These are phyloP conservation scores for Lobophora halterata DNA, from an alignment of 2,888 invertebrate species.

Conservation along the genomic window DNA sequence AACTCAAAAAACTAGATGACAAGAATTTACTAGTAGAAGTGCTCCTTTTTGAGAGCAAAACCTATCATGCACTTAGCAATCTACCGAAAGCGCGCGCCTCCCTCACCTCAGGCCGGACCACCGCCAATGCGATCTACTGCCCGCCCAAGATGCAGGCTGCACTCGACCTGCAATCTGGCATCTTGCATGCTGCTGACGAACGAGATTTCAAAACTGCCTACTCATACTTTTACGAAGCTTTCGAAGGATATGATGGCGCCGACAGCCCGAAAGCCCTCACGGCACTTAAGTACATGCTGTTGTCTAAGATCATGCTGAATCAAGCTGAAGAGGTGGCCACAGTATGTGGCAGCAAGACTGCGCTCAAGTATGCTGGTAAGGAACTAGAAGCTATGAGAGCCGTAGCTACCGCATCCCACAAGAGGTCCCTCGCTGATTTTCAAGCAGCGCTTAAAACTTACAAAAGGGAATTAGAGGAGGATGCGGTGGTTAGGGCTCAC, in stretches of 20 bases:
- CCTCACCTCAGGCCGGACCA: constrained; percentile 98
- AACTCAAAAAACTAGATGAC: constrained; percentile 99
- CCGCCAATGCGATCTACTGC: constrained; percentile 99
- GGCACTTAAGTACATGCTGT: constrained; percentile 99
- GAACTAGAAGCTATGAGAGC: constrained; percentile 99
- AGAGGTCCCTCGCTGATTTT: constrained; percentile 98
- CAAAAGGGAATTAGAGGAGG: constrained; percentile 94
- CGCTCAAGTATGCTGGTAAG: constrained; percentile 96
- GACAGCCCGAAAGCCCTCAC: constrained; percentile 95
- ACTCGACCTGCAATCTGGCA: constrained; percentile 97
- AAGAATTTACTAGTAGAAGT: constrained; percentile 99
- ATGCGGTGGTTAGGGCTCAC: constrained; percentile 98
- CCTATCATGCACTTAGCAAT: constrained; percentile 98
- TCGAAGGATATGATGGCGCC: constrained; percentile 98
- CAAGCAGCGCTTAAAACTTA: constrained; percentile 93
- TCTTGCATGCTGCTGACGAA: constrained; percentile 99
- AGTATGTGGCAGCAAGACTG: constrained; percentile 97
- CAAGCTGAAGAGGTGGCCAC: constrained; percentile 97
- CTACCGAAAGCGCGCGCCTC: constrained; percentile 98
- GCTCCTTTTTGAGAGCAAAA: constrained; percentile 98
- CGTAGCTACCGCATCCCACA: constrained; percentile 97
- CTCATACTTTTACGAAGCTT: constrained; percentile 99
- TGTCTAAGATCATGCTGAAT: constrained; percentile 99
- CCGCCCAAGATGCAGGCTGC: constrained; percentile 99
- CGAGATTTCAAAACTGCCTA: constrained; percentile 99